These are phyloP conservation scores for Gisinianus flammeolus DNA, from an alignment of 2,888 invertebrate genomes.

Conservation along the genomic window DNA sequence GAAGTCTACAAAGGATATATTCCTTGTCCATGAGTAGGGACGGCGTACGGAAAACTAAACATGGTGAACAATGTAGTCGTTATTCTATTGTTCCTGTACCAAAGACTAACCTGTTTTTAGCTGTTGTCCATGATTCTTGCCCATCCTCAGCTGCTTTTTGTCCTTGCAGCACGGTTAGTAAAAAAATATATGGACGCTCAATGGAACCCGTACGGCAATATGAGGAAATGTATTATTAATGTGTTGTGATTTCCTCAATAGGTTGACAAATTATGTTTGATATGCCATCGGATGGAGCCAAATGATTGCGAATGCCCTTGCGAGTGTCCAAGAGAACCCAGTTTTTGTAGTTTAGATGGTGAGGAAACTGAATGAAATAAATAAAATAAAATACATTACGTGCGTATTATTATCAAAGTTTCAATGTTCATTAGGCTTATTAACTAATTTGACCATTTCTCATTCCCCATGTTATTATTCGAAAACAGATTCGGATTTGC, in stretches of 20 bases:
- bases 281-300: conserved; percentile 93
- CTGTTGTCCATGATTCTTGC: conserved; percentile 86
- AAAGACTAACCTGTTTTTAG: conserved; percentile 87
- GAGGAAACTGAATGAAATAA: no score
- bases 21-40: conserved; percentile 80
- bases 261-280: conserved; percentile 83
- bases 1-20: conserved; percentile 81
- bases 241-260: no score
- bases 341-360: conserved; percentile 63
- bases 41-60: conserved; percentile 79
- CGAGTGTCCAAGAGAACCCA: conserved; percentile 74
- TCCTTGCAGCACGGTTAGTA: conserved; percentile 81
- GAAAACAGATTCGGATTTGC: conserved; percentile 40
- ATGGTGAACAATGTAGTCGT: conserved; percentile 85
- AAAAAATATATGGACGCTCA: no score
- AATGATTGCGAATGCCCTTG: conserved; percentile 95
- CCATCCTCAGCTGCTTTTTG: conserved; percentile 79
- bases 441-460: no score
- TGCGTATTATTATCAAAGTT: no score
- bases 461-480: no score
- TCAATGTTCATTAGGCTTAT: no score
- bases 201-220: no score
- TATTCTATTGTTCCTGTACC: conserved; percentile 82
- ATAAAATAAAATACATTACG: no score
- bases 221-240: no score